phyloP scores from a whole-genome alignment of 1,140 invertebrate species.

The Drosophila ohnishii region DNA sequence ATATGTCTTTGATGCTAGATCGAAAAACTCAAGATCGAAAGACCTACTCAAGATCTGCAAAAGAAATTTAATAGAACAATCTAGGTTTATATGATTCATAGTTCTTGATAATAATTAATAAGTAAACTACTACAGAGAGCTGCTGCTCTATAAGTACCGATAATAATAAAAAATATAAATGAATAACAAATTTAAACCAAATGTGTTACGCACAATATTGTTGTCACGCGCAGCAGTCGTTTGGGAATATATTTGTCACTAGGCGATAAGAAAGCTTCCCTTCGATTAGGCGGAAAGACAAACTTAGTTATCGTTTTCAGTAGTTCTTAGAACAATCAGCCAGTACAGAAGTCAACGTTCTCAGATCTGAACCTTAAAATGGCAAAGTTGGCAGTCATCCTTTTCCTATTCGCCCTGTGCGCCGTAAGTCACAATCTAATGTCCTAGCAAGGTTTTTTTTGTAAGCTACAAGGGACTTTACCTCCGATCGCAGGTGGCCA shows the following conservation, averaged over 20 bases:
- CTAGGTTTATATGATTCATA: neutral
- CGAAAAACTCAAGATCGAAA: neutral
- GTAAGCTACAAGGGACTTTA: neutral
- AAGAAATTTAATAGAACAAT: neutral
- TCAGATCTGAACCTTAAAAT: neutral
- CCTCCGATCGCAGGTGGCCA: neutral
- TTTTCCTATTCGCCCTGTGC: neutral
- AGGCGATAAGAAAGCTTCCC: neutral
- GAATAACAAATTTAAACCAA: too few relatives aligned
- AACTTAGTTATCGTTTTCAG: neutral
- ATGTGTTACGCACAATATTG: neutral
- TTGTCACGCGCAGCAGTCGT: too few relatives aligned
- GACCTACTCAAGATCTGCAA: too few relatives aligned
- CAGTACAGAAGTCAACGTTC: neutral
- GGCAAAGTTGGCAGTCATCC: neutral
- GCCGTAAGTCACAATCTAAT: neutral
- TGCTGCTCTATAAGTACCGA: too few relatives aligned
- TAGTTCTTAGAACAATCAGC: neutral
- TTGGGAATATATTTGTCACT: neutral
- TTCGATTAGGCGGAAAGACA: neutral
- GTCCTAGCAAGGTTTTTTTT: neutral
- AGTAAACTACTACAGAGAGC: too few relatives aligned
- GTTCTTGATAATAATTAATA: neutral
- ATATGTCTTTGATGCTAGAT: conserved; percentile 17
- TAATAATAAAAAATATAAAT: too few relatives aligned